phyloP scores from a whole-genome alignment of 2,113 vertebrate genomes.

The Lepus europaeus region DNA sequence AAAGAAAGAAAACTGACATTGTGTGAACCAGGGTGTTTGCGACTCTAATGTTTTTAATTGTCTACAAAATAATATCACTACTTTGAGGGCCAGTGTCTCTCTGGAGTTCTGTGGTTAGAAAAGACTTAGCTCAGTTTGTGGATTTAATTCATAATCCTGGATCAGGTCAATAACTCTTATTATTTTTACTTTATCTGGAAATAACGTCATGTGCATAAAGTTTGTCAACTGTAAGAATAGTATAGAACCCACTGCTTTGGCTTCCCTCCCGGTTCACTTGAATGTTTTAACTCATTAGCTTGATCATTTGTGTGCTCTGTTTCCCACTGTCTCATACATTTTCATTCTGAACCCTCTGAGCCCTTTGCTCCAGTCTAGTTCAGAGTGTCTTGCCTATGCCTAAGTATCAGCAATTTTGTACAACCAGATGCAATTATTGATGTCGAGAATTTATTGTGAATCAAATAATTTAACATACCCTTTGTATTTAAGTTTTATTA shows the following conservation, averaged over 20 bases:
- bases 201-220: not conserved
- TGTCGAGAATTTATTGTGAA: not conserved
- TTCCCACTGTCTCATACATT: not conserved
- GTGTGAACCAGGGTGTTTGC: not conserved
- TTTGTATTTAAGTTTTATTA: conserved; percentile 19
- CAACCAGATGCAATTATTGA: not conserved
- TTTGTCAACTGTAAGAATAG: not conserved
- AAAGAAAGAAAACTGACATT: not conserved
- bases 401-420: not conserved
- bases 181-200: not conserved
- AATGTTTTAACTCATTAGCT: not conserved
- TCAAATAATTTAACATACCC: not conserved
- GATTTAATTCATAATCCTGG: not conserved
- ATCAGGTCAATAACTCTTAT: not conserved
- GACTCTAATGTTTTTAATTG: not conserved
- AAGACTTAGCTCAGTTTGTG: not conserved
- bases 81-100: not conserved
- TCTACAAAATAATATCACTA: not conserved
- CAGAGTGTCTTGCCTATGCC: not conserved
- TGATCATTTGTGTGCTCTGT: not conserved
- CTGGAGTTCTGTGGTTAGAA: not conserved
- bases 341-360: not conserved
- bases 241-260: not conserved
- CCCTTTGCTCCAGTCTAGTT: not conserved
- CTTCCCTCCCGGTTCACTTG: not conserved